phyloP scores from a whole-genome alignment of 2,113 vertebrate genomes.

The Sander vitreus region DNA sequence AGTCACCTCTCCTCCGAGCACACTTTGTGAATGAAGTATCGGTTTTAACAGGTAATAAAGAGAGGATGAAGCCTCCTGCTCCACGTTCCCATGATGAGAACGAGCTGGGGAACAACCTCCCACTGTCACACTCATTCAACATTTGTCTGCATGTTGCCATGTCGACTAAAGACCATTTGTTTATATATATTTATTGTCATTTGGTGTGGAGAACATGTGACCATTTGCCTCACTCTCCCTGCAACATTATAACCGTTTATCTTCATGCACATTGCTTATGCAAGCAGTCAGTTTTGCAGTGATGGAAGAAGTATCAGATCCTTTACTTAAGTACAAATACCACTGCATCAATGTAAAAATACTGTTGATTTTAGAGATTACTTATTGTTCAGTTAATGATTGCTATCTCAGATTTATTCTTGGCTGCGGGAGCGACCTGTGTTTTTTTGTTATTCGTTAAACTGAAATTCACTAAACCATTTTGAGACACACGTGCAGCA shows the following conservation, averaged over 20 bases:
- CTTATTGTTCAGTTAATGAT: neutral
- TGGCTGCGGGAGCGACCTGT: neutral
- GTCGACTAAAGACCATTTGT: neutral
- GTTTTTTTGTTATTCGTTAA: neutral
- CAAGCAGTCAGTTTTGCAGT: neutral
- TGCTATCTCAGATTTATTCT: neutral
- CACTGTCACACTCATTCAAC: constrained; percentile 42
- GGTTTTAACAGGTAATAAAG: constrained; percentile 66
- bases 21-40: constrained; percentile 26
- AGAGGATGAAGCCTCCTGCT: constrained; percentile 8
- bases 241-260: neutral
- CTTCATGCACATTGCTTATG: neutral
- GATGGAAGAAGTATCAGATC: neutral
- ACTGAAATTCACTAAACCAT: neutral
- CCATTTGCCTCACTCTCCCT: neutral
- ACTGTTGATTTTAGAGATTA: neutral
- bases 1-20: constrained; percentile 23
- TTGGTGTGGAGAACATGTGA: neutral
- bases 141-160: constrained; percentile 16
- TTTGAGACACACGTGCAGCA: neutral
- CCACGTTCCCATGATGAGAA: constrained; percentile 40
- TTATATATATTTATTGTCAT: neutral
- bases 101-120: constrained; percentile 30
- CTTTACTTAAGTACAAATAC: neutral
- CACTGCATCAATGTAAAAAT: neutral